Conservation (phyloP, 2,797 vertebrate genomes). For the Pterois miles region DNA sequence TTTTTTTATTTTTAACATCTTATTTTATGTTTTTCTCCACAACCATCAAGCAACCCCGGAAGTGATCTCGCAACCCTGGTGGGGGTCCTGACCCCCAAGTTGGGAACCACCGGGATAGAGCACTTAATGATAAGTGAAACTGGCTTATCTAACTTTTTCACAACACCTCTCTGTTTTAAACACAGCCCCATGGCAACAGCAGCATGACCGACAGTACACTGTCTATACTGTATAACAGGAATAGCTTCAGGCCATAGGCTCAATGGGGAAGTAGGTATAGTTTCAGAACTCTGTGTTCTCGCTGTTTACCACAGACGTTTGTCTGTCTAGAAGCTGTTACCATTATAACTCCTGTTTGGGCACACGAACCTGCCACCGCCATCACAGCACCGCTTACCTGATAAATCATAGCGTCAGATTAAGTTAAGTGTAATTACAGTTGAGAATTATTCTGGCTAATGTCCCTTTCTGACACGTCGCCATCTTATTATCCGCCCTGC, state of each 20-base stretch:
- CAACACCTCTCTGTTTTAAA: neutral
- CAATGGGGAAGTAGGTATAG: slow-evolving; percentile 55
- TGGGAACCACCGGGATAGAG: neutral
- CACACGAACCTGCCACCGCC: neutral
- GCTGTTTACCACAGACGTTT: slow-evolving; percentile 30
- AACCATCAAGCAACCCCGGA: too few relatives aligned
- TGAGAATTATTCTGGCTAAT: neutral
- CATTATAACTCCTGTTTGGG: neutral
- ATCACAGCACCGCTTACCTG: neutral
- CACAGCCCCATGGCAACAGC: neutral
- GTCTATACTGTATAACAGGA: slow-evolving; percentile 2
- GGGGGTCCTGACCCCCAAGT: too few relatives aligned
- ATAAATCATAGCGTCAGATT: neutral
- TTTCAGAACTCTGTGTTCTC: slow-evolving; percentile 54
- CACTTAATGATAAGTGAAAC: neutral
- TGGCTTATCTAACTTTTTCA: neutral
- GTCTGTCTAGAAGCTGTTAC: slow-evolving; percentile 1
- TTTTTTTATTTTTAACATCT: too few relatives aligned
- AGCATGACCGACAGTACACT: neutral
- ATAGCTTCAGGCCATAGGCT: slow-evolving; percentile 12
- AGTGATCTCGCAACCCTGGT: too few relatives aligned
- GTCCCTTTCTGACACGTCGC: neutral
- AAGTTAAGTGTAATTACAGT: neutral
- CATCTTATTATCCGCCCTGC: neutral
- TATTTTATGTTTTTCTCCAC: too few relatives aligned